Percentiles rank a stretch among this genome's conserved stretches.
phyloP scores from a whole-genome alignment of 2,888 invertebrate genomes.

The Agrotis puta region DNA sequence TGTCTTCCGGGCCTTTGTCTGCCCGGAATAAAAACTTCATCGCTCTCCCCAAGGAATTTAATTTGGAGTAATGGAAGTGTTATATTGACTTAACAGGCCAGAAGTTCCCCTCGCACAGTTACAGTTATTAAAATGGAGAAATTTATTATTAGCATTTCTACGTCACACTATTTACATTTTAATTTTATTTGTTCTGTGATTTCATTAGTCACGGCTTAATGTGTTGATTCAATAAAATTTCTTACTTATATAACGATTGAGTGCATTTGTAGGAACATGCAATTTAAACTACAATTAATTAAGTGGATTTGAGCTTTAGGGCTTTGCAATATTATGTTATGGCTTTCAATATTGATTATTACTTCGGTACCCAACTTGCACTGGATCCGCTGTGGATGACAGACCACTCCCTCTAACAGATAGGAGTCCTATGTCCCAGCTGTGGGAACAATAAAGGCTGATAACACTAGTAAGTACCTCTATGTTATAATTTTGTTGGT shows the following conservation, averaged over 20 bases:
- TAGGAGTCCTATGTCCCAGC: no score
- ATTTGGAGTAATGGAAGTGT: conserved; percentile 91
- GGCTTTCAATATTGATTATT: neutral
- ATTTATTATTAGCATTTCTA: conserved; percentile 90
- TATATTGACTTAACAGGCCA: conserved; percentile 91
- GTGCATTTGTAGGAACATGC: conserved; percentile 65
- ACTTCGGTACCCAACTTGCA: no score
- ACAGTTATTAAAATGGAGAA: conserved; percentile 91
- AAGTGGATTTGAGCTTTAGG: conserved; percentile 56
- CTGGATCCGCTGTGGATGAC: no score
- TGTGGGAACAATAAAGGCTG: no score
- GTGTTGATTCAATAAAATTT: conserved; percentile 84
- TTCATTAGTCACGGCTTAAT: conserved; percentile 89
- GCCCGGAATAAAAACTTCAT: conserved; percentile 89
- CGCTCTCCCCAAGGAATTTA: conserved; percentile 90
- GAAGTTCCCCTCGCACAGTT: conserved; percentile 88
- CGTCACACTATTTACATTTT: conserved; percentile 90
- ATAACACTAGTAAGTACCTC: no score
- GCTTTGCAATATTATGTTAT: conserved; percentile 1
- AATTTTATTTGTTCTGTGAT: conserved; percentile 91
- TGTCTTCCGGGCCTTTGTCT: conserved; percentile 84
- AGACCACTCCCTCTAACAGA: no score
- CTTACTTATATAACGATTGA: conserved; percentile 72
- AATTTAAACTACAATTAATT: conserved; percentile 75
- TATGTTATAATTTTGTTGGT: neutral